These are phyloP conservation scores for Oceanodroma leucorhoa DNA, from an alignment of 2,797 vertebrate genomes.

Conservation along the genomic window DNA sequence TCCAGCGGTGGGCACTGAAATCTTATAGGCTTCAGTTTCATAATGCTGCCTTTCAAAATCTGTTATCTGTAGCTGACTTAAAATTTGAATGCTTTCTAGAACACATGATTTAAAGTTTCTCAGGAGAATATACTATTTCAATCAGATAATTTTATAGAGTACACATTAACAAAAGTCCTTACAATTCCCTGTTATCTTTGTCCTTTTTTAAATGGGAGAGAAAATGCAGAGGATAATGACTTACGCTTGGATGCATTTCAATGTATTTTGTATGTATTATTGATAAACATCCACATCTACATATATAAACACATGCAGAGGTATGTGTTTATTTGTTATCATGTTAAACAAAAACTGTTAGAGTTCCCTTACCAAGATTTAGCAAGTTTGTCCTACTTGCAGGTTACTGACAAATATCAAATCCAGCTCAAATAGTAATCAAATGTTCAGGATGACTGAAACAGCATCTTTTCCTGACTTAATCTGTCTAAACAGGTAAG, in stretches of 20 bases:
- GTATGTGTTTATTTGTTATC: neutral
- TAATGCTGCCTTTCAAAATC: slow-evolving; percentile 26
- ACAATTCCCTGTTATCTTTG: neutral
- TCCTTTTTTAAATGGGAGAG: neutral
- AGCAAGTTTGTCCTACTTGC: neutral
- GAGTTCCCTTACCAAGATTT: neutral
- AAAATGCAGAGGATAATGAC: neutral
- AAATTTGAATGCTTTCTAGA: neutral
- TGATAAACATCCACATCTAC: neutral
- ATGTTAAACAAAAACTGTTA: neutral
- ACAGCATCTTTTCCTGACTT: slow-evolving; percentile 75
- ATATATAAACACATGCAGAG: neutral
- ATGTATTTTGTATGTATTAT: neutral
- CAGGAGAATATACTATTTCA: neutral
- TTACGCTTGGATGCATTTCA: neutral
- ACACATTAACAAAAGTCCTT: slow-evolving; percentile 5
- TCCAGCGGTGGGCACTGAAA: neutral
- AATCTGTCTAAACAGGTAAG: slow-evolving; percentile 83
- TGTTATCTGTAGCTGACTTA: neutral
- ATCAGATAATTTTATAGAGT: neutral
- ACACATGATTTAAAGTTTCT: neutral
- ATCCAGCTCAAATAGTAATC: slow-evolving; percentile 75
- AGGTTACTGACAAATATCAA: slow-evolving; percentile 63
- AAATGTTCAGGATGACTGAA: slow-evolving; percentile 63
- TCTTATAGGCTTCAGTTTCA: neutral